Evolutionary conservation across 2,113 vertebrate genomes (phyloP).

Genomic region (Embiotoca jacksoni): DNA sequence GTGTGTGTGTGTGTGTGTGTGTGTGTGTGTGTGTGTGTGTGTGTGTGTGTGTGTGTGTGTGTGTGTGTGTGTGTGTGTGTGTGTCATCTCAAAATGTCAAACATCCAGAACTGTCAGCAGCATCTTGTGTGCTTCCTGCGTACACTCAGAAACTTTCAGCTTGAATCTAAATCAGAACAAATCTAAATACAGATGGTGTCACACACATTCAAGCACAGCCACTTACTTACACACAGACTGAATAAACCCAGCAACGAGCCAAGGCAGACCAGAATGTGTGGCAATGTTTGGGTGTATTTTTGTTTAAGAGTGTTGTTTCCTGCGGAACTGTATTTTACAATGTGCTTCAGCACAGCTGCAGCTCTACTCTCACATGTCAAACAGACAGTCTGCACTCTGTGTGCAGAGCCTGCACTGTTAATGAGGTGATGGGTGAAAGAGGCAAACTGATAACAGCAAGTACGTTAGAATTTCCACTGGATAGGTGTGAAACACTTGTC

Average conservation of each 20-base stretch:
- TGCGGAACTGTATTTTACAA: conserved; percentile 69
- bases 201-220: conserved; percentile 18
- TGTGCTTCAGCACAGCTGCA: conserved; percentile 67
- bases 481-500: neutral
- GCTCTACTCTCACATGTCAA: conserved; percentile 45
- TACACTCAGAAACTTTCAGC: conserved; percentile 4
- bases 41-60: neutral
- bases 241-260: conserved; percentile 41
- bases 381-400: conserved; percentile 36
- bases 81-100: neutral
- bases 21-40: neutral
- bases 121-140: conserved; percentile 10
- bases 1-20: neutral
- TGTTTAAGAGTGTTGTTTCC: conserved; percentile 62
- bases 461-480: neutral
- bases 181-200: conserved; percentile 35
- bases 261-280: conserved; percentile 44
- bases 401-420: conserved; percentile 12
- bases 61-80: neutral
- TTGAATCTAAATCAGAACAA: conserved; percentile 16
- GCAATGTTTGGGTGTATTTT: conserved; percentile 70
- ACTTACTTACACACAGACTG: conserved; percentile 24
- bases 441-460: conserved; percentile 43
- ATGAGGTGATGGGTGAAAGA: conserved; percentile 28
- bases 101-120: conserved; percentile 9